These are phyloP conservation scores for Euwallacea fornicatus DNA, from an alignment of 1,140 invertebrate species.

Conservation along the genomic window DNA sequence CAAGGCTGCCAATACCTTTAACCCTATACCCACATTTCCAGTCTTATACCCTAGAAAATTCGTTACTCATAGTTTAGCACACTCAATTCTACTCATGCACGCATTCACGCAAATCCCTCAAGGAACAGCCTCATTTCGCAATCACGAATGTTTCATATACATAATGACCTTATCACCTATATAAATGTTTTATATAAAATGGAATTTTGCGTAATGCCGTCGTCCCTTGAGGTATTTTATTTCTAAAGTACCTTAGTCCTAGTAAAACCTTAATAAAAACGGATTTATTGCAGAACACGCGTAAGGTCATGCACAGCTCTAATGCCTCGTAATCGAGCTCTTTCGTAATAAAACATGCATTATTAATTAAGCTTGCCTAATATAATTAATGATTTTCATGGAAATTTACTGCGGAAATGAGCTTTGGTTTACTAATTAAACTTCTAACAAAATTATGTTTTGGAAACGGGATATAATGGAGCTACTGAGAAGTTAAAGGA, in stretches of 20 bases:
- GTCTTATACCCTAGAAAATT: conserved; percentile 6
- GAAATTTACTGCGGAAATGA: conserved; percentile 18
- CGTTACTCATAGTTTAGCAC: conserved; percentile 9
- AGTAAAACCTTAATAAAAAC: conserved; percentile 42
- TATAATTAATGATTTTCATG: neutral
- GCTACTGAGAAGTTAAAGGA: too few species aligned
- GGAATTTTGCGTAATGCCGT: neutral
- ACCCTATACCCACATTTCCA: too few species aligned
- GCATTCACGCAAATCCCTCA: neutral
- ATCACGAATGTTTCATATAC: neutral
- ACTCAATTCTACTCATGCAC: conserved; percentile 11
- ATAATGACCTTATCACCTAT: neutral
- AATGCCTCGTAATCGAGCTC: neutral
- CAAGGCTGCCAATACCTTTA: neutral
- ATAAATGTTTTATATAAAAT: neutral
- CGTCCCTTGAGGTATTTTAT: too few species aligned
- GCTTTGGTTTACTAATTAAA: neutral
- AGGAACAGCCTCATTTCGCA: neutral
- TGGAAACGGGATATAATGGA: neutral
- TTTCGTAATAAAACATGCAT: conserved; percentile 22
- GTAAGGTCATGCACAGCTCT: neutral
- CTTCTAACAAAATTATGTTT: neutral
- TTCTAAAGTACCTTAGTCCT: too few species aligned
- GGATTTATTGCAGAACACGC: conserved; percentile 35
- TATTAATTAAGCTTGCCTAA: conserved; percentile 16